phyloP scores from a whole-genome alignment of 2,113 vertebrate genomes.

The Apodemus speciosus region DNA sequence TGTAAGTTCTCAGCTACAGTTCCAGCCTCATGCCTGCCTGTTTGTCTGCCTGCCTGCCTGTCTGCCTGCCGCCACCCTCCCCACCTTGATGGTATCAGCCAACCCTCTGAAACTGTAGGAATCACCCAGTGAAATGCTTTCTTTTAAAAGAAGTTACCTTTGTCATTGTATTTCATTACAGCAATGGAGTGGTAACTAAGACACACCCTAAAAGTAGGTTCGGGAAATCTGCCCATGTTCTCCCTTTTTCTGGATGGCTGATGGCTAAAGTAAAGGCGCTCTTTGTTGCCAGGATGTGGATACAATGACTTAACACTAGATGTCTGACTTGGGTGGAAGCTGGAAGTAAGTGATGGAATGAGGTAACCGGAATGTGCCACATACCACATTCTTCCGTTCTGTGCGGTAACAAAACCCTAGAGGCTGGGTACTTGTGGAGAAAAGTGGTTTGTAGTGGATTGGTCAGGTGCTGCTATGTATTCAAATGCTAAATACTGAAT shows the following conservation, averaged over 20 bases:
- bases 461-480: no score
- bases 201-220: not conserved
- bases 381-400: not conserved
- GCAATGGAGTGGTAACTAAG: not conserved
- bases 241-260: not conserved
- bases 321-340: not conserved
- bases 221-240: not conserved
- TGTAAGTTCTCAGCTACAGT: not conserved
- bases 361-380: not conserved
- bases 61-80: not conserved
- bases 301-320: not conserved
- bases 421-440: not conserved
- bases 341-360: not conserved
- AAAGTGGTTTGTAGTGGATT: not conserved
- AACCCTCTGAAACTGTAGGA: not conserved
- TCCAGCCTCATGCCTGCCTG: not conserved
- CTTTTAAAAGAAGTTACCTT: not conserved
- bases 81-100: not conserved
- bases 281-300: not conserved
- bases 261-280: not conserved
- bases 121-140: not conserved
- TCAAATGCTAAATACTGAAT: no score
- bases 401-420: not conserved
- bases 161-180: not conserved
- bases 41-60: not conserved